Conservation (phyloP, 2,113 vertebrate genomes). For the Saguinus midas region DNA sequence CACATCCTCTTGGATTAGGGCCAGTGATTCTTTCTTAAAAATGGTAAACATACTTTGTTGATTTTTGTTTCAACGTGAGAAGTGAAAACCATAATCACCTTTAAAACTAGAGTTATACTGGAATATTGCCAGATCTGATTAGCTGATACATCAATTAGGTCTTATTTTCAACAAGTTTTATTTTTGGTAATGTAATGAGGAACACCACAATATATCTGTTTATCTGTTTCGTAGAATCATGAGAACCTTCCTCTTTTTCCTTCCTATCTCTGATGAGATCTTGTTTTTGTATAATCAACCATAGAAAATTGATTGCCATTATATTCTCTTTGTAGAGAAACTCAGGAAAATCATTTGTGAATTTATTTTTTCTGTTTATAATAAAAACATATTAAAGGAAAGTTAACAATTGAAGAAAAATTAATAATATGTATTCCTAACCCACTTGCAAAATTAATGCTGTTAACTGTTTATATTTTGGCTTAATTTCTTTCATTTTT, state of each 20-base stretch:
- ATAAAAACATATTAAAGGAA: background rate
- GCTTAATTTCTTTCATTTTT: background rate
- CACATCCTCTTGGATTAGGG: constrained; percentile 11
- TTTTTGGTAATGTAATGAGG: background rate
- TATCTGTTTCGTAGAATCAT: background rate
- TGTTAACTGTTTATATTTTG: background rate
- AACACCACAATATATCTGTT: background rate
- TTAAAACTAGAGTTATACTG: background rate
- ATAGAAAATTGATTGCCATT: background rate
- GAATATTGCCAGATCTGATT: background rate
- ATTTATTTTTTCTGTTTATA: background rate
- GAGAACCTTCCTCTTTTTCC: background rate
- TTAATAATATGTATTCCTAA: background rate
- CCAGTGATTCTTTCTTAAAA: constrained; percentile 4
- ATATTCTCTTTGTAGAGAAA: background rate
- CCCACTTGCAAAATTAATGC: background rate
- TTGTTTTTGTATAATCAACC: background rate
- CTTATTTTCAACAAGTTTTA: background rate
- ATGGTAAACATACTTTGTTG: constrained; percentile 28
- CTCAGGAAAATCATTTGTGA: background rate
- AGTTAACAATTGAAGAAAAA: background rate
- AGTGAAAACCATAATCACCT: background rate
- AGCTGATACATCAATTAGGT: background rate
- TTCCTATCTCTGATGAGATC: background rate
- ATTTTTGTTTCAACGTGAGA: background rate